Evolutionary conservation across 2,797 vertebrate species (phyloP).

Genomic region (Sphenopsis melanotis): DNA sequence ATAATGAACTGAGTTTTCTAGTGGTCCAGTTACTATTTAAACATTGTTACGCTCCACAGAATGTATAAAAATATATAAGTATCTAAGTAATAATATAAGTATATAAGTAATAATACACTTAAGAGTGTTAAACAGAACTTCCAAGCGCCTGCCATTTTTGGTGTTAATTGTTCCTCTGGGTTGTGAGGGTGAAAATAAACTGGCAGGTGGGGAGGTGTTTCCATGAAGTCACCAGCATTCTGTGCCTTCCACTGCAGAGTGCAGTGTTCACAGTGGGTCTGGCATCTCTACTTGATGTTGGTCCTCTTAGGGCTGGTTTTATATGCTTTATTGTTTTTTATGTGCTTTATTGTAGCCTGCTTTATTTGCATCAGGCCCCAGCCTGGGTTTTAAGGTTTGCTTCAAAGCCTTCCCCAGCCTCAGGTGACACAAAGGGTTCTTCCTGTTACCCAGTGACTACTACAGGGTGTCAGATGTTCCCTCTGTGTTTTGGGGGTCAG

Average conservation of each 20-base stretch:
- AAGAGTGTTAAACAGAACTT: background rate
- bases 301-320: background rate
- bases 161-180: background rate
- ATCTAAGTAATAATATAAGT: background rate
- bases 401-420: background rate
- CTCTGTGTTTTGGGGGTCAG: background rate
- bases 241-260: background rate
- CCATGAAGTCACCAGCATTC: background rate
- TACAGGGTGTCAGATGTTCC: accelerated
- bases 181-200: background rate
- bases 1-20: background rate
- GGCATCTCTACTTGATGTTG: background rate
- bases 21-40: background rate
- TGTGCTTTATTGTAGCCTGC: background rate
- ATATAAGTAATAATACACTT: background rate
- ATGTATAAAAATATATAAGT: background rate
- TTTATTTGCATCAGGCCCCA: background rate
- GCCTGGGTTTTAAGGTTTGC: background rate
- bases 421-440: background rate
- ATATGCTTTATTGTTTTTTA: background rate
- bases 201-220: accelerated
- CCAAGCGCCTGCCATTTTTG: background rate
- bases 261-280: background rate
- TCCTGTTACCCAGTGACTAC: background rate
- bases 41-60: background rate